phyloP scores from a whole-genome alignment of 2,113 vertebrate genomes.

The Vombatus ursinus region DNA sequence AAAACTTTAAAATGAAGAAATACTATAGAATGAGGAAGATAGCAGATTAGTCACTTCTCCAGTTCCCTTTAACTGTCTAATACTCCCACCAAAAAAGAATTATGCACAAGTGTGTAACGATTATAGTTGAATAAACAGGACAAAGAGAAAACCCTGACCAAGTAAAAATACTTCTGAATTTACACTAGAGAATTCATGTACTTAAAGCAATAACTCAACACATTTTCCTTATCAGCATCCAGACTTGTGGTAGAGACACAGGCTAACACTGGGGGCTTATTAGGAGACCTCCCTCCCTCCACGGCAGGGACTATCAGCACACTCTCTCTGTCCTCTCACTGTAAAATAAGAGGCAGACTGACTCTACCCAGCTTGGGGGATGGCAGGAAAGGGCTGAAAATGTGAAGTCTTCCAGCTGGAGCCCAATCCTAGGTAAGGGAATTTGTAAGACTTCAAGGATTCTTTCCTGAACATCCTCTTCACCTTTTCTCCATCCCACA shows the following conservation, averaged over 20 bases:
- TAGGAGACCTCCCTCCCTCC: neutral
- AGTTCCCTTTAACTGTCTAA: neutral
- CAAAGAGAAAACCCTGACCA: neutral
- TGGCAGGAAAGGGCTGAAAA: neutral
- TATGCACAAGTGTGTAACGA: neutral
- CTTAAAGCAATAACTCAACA: neutral
- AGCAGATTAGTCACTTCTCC: neutral
- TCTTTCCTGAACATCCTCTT: neutral
- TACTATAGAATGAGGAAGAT: neutral
- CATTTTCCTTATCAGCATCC: neutral
- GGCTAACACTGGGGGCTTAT: neutral
- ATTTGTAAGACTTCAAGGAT: neutral
- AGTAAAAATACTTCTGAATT: neutral
- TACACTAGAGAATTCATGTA: neutral
- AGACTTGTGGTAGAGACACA: neutral
- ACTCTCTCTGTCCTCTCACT: neutral
- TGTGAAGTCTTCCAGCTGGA: neutral
- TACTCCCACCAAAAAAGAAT: neutral
- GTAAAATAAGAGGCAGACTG: neutral
- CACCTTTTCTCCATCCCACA: neutral
- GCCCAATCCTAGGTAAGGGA: neutral
- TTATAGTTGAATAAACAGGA: neutral
- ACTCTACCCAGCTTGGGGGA: neutral
- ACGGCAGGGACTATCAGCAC: neutral
- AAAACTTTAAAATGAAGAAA: neutral